Evolutionary conservation across 2,113 vertebrate species (phyloP).

Genomic region (Cervus canadensis): DNA sequence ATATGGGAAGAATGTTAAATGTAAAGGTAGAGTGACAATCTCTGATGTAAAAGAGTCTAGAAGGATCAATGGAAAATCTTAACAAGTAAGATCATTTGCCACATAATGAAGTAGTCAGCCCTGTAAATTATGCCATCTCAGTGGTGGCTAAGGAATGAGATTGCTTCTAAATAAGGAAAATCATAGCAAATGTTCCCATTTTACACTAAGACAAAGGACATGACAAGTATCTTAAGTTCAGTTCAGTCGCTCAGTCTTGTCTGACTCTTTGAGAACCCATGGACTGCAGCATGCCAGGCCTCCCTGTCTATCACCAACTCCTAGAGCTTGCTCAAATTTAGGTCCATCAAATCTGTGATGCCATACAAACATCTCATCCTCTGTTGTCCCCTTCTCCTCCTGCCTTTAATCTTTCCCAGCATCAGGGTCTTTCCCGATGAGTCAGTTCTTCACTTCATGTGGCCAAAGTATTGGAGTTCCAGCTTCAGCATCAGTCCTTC

Average conservation of each 20-base stretch:
- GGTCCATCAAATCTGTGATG: background rate
- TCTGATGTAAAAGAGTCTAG: background rate
- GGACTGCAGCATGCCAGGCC: background rate
- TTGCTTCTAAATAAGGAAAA: background rate
- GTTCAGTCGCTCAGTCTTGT: fast-evolving
- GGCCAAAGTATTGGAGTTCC: background rate
- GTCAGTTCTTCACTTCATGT: background rate
- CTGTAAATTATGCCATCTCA: background rate
- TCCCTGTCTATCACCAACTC: background rate
- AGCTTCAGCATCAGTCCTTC: background rate
- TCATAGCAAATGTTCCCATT: background rate
- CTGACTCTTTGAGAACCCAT: fast-evolving
- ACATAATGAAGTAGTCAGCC: background rate
- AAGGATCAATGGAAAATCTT: background rate
- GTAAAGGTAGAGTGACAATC: background rate
- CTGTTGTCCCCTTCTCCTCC: background rate
- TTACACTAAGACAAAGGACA: background rate
- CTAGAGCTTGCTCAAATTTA: background rate
- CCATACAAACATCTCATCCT: background rate
- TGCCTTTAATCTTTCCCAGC: background rate
- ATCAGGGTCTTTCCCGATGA: background rate
- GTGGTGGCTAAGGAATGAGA: background rate
- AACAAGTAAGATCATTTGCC: background rate
- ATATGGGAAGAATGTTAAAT: background rate
- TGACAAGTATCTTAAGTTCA: background rate